Conservation (phyloP, 1,140 invertebrate genomes). For the Pemphigus obesinymphae region DNA sequence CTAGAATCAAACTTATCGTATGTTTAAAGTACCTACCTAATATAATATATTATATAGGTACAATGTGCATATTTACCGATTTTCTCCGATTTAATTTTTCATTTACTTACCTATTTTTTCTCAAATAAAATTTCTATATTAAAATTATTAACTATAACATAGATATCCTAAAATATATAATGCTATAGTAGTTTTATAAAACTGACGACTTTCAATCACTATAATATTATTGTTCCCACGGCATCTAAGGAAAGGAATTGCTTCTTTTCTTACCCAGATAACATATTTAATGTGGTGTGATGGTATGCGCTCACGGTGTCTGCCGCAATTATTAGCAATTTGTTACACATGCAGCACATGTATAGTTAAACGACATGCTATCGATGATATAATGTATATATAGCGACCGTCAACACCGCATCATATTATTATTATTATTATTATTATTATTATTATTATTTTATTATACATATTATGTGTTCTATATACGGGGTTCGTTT, state of each 20-base stretch:
- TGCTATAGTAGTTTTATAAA: not conserved
- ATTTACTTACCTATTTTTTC: too few relatives aligned
- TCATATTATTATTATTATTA: too few relatives aligned
- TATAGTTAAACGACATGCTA: not conserved
- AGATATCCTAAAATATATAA: too few relatives aligned
- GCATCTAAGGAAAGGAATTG: not conserved
- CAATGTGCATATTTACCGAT: not conserved
- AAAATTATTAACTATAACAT: not conserved
- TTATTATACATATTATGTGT: not conserved
- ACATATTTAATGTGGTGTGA: not conserved
- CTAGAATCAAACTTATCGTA: not conserved
- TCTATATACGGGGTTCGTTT: not conserved
- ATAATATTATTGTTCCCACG: not conserved
- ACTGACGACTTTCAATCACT: not conserved
- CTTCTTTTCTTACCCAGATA: not conserved
- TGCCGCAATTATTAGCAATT: constrained; percentile 31
- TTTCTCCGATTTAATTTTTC: not conserved
- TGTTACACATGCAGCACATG: constrained; percentile 23
- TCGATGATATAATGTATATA: not conserved
- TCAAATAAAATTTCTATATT: not conserved
- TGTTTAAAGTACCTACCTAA: not conserved
- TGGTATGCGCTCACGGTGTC: not conserved
- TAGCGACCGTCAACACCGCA: not conserved
- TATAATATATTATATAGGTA: not conserved
- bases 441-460: too few relatives aligned